Conservation (phyloP, 2,113 vertebrate species). For the Circaetus gallicus region DNA sequence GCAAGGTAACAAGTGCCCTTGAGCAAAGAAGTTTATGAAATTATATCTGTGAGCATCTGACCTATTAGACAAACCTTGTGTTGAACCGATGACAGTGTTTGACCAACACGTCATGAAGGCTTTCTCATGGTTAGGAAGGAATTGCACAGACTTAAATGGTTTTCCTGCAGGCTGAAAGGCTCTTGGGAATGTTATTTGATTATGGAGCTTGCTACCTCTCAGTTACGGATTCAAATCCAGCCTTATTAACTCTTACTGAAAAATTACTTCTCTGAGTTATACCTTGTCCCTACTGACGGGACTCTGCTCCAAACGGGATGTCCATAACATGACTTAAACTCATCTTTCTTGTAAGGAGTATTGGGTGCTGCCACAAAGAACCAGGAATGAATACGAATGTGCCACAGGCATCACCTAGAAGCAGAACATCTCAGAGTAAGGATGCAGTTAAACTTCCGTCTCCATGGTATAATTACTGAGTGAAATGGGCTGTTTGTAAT, state of each 20-base stretch:
- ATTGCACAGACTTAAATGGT: not conserved
- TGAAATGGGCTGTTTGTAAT: constrained; percentile 20
- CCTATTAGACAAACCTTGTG: not conserved
- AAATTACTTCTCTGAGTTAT: not conserved
- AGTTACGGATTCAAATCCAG: not conserved
- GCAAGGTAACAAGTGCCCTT: not conserved
- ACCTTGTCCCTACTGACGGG: not conserved
- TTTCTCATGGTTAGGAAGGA: not conserved
- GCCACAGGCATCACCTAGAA: not conserved
- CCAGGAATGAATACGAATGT: not conserved
- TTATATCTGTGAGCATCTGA: fast-evolving
- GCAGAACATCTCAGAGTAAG: not conserved
- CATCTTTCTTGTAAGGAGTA: not conserved
- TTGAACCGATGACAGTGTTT: not conserved
- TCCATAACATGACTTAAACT: not conserved
- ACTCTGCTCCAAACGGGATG: not conserved
- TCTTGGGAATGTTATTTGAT: not conserved
- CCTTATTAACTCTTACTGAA: not conserved
- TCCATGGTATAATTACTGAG: not conserved
- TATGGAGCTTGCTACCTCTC: not conserved
- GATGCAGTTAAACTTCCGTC: constrained; percentile 6
- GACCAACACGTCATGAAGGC: not conserved
- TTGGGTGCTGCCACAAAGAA: not conserved
- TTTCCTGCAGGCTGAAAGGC: not conserved
- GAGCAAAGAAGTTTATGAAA: not conserved